phyloP scores from a whole-genome alignment of 2,113 vertebrate species.

The Bubalus kerabau region DNA sequence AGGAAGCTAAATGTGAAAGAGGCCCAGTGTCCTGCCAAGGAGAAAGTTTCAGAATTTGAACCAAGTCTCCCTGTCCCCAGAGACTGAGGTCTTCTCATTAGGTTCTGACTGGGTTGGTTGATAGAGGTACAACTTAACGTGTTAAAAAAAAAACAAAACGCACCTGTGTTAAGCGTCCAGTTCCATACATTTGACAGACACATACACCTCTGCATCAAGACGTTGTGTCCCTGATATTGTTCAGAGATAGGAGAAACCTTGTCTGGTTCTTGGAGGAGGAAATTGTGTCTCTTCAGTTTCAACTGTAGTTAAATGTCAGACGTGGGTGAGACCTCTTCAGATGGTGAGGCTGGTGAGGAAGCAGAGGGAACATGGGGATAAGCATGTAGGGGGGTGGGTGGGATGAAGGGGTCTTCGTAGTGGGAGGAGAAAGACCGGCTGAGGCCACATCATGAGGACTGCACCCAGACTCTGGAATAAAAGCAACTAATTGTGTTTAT shows the following conservation, averaged over 20 bases:
- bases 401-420: neutral
- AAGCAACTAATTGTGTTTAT: neutral
- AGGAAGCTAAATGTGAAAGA: neutral
- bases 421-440: neutral
- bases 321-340: neutral
- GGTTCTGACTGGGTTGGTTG: neutral
- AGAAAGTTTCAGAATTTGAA: neutral
- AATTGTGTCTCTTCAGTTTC: neutral
- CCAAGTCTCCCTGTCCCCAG: neutral
- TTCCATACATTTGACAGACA: neutral
- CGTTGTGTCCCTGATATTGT: neutral
- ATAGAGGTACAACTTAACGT: neutral
- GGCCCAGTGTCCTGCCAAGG: neutral
- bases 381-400: neutral
- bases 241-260: neutral
- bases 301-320: neutral
- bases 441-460: neutral
- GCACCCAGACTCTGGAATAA: neutral
- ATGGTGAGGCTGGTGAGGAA: neutral
- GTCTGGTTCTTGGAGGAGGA: neutral
- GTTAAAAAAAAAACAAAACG: neutral
- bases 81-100: neutral
- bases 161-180: neutral
- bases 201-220: neutral
- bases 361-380: neutral